Conservation (phyloP, 2,113 vertebrate genomes). For the Carassius auratus region DNA sequence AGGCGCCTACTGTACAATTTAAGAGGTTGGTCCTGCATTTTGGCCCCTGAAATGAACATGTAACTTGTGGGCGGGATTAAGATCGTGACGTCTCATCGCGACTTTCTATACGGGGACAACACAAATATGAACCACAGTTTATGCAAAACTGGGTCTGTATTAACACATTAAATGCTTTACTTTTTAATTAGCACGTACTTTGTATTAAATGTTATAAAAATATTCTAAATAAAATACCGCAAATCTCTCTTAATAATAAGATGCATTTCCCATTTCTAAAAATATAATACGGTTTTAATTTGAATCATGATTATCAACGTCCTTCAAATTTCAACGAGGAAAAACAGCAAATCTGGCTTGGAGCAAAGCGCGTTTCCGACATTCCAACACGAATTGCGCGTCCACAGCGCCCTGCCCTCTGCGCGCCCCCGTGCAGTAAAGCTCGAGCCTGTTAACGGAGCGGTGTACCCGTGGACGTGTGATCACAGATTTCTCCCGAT, state of each 20-base stretch:
- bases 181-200: not conserved
- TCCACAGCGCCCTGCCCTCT: constrained; percentile 68
- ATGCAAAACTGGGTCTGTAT: not conserved
- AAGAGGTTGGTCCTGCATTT: not conserved
- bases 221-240: not conserved
- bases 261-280: too few species aligned
- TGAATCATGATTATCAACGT: not conserved
- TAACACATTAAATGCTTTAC: not conserved
- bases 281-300: not conserved
- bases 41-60: not conserved
- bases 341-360: not conserved
- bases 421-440: constrained; percentile 59
- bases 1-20: too few species aligned
- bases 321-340: not conserved
- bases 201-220: not conserved
- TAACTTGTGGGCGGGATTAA: too few species aligned
- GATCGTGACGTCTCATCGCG: too few species aligned
- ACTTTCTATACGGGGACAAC: not conserved
- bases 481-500: constrained; percentile 44
- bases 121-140: not conserved
- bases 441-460: constrained; percentile 66
- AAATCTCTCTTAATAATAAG: not conserved
- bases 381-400: constrained; percentile 50
- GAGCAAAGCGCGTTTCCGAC: constrained; percentile 48
- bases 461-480: constrained; percentile 24